Percentiles rank a stretch among this genome's conserved stretches.
Evolutionary conservation across 1,140 invertebrate species (phyloP).

Genomic region (Drosophila auraria): DNA sequence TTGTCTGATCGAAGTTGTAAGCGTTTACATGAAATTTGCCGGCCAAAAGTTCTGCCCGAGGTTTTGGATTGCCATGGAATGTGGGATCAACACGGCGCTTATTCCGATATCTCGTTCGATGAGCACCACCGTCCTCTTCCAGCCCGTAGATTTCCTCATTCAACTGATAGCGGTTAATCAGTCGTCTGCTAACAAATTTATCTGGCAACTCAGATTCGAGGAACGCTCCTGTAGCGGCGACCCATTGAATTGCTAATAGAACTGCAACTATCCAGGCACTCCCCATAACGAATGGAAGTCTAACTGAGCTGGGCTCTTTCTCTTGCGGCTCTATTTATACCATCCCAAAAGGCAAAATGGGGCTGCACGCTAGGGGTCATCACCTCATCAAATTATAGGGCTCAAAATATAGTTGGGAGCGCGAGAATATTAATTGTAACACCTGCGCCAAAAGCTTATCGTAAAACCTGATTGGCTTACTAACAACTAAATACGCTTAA

Average conservation of each 20-base stretch:
- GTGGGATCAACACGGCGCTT: constrained; percentile 78
- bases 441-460: constrained; percentile 31
- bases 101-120: constrained; percentile 4
- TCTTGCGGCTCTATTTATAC: constrained; percentile 26
- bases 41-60: constrained; percentile 86
- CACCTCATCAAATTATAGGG: constrained; percentile 53
- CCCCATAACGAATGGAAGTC: constrained; percentile 5
- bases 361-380: constrained; percentile 64
- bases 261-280: constrained; percentile 9
- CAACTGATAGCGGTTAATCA: constrained; percentile 61
- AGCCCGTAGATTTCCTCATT: constrained; percentile 55
- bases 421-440: constrained; percentile 35
- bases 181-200: constrained; percentile 56
- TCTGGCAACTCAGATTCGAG: neutral
- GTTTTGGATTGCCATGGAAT: constrained; percentile 87
- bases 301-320: neutral
- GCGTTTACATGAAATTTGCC: constrained; percentile 85
- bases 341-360: neutral
- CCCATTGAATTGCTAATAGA: neutral
- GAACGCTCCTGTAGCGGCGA: neutral
- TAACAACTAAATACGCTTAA: neutral
- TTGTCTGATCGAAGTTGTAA: constrained; percentile 83
- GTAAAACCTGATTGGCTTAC: neutral
- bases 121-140: neutral
- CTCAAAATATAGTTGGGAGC: constrained; percentile 24